phyloP scores from a whole-genome alignment of 2,797 vertebrate species.

The Darevskia nairensis region DNA sequence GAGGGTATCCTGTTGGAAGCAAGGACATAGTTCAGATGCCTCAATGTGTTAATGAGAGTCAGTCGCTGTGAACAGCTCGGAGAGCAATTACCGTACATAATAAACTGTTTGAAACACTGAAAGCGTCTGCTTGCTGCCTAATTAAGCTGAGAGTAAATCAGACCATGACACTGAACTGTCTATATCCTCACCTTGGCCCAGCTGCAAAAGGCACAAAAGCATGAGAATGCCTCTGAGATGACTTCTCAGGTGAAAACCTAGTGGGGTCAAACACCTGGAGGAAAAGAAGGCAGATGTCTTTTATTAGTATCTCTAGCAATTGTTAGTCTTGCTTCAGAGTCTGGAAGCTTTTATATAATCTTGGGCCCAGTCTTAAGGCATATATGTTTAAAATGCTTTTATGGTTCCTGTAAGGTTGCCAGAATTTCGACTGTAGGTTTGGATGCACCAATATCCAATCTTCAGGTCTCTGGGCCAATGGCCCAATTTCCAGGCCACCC shows the following conservation, averaged over 20 bases:
- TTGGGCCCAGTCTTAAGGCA: neutral
- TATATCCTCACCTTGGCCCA: constrained; percentile 81
- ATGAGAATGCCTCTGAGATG: constrained; percentile 81
- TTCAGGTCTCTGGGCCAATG: neutral
- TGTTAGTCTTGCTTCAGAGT: neutral
- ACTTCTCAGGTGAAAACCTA: constrained; percentile 86
- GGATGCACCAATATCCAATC: neutral
- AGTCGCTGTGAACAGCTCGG: too few relatives aligned
- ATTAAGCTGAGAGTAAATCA: too few relatives aligned
- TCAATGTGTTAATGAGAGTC: too few relatives aligned
- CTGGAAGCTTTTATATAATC: neutral
- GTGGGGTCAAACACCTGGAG: constrained; percentile 85
- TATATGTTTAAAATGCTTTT: neutral
- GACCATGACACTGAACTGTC: too few relatives aligned
- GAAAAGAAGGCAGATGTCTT: neutral
- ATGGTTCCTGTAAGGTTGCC: neutral
- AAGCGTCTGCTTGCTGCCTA: too few relatives aligned
- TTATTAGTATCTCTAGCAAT: neutral
- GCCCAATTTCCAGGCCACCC: too few relatives aligned
- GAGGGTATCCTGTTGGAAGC: too few relatives aligned
- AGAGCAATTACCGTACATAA: too few relatives aligned
- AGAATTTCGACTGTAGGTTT: neutral
- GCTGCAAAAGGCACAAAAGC: constrained; percentile 90
- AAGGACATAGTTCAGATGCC: too few relatives aligned
- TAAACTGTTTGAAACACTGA: too few relatives aligned